Conservation (phyloP, 2,113 vertebrate species). For the Bubo blakistoni region DNA sequence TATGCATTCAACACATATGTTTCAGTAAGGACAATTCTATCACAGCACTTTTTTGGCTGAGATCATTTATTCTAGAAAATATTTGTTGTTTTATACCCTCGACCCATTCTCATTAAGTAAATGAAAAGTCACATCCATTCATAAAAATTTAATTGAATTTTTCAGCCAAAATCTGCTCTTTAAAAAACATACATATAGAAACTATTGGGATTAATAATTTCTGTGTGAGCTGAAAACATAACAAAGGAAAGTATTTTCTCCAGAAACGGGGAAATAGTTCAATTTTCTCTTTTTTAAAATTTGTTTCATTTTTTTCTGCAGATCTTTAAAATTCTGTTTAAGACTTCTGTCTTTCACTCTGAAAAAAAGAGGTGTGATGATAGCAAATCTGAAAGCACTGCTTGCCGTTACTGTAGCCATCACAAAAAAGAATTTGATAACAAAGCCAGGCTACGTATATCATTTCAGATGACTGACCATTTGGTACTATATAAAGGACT, state of each 20-base stretch:
- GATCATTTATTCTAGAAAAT: neutral
- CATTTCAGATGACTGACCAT: neutral
- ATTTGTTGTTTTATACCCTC: neutral
- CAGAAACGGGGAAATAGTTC: neutral
- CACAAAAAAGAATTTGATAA: neutral
- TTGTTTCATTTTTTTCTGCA: neutral
- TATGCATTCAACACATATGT: neutral
- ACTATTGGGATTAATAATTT: neutral
- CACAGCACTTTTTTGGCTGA: neutral
- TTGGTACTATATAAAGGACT: neutral
- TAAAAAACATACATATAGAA: neutral
- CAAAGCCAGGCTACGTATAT: neutral
- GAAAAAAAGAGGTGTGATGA: neutral
- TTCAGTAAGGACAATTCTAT: neutral
- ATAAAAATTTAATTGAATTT: neutral
- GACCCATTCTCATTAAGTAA: neutral
- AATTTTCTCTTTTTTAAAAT: neutral
- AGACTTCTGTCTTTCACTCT: neutral
- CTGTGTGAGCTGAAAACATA: neutral
- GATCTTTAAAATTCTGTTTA: neutral
- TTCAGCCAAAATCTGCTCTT: neutral
- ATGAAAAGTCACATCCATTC: neutral
- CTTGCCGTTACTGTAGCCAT: neutral
- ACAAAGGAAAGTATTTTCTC: neutral
- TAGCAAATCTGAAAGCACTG: neutral